Evolutionary conservation across 2,888 invertebrate genomes (phyloP).

Genomic region (Drosophila macrothrix): DNA sequence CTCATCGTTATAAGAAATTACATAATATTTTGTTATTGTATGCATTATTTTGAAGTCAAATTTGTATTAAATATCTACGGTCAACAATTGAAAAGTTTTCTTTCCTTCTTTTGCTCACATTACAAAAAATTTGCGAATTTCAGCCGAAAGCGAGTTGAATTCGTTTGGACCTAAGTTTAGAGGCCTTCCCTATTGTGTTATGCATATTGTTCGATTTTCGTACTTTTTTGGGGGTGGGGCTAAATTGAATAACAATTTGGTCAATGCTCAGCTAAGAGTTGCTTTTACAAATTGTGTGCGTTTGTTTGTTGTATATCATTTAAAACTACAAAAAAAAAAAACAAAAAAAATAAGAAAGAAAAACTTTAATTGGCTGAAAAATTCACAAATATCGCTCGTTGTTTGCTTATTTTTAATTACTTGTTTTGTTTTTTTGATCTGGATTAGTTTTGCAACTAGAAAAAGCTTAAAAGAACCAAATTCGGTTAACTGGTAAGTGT

Average conservation of each 20-base stretch:
- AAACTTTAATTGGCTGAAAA: constrained; percentile 13
- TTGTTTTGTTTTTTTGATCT: constrained; percentile 6
- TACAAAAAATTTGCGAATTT: constrained; percentile 29
- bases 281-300: constrained; percentile 23
- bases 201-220: not conserved
- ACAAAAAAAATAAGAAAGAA: not conserved
- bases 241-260: constrained; percentile 20
- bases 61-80: constrained; percentile 26
- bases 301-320: constrained; percentile 6
- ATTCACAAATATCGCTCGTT: constrained; percentile 28
- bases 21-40: not conserved
- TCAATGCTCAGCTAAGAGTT: constrained; percentile 7
- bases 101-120: not conserved
- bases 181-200: not conserved
- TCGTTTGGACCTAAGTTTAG: not conserved
- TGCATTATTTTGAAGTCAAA: constrained; percentile 15
- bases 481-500: constrained; percentile 50
- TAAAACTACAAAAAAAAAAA: constrained; percentile 1
- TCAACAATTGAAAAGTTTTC: constrained; percentile 35
- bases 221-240: not conserved
- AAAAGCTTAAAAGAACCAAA: constrained; percentile 24
- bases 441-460: constrained; percentile 23
- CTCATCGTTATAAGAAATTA: constrained; percentile 16
- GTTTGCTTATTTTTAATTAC: not conserved
- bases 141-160: constrained; percentile 12